Evolutionary conservation across 2,797 vertebrate species (phyloP), one percentile per base, ranked within the genome.

Genomic region (Enteromius afrohamiltoni): DNA sequence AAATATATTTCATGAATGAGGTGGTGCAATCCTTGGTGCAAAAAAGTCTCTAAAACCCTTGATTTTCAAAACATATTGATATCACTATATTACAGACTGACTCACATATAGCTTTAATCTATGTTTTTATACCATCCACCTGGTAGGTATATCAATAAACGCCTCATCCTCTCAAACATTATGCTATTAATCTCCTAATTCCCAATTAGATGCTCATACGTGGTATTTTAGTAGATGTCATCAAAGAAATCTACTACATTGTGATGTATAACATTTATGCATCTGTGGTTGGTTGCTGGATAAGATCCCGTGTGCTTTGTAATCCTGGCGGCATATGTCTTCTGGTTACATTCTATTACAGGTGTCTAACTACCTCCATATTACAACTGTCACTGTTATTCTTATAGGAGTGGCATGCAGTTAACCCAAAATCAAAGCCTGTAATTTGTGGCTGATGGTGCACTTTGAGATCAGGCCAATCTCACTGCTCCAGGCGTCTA

Each of bases 391-490:
- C 92, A 92, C 87, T 94, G 93, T 94, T 95, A 92, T 95, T 94
- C 90, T 93, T 91, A 91, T 92, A 94, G 92, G 94, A 93, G 92
- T 93, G 95, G 92, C 93, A 93, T 90, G 91, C 93, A 93, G 93
- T 96, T 95, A 96, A 96, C 94, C 94, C 92, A 93, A 93, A 95
- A 95, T 95, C 95, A 95, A 94, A 94, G 91, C 92, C 93, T 92
- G 93, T 95, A 96, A 96, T 97, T 96, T 95, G 93, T 94, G 95
- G 92, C 93, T 95, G 94, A 95, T 93, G 93, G 92, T 93, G 93
- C 93, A 92, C 93, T 95, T 93, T 93, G 91, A 95, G 95, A 95
- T 95, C 94, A 94, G 94, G 94, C 94, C 94, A 93, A 95, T 93
- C 93, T 94, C 92, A 92, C 90, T 84, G 93, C 94, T 96, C 93